Base-by-base conservation (phyloP, 1,140 invertebrate genomes). In the Aphis gossypii region DNA sequence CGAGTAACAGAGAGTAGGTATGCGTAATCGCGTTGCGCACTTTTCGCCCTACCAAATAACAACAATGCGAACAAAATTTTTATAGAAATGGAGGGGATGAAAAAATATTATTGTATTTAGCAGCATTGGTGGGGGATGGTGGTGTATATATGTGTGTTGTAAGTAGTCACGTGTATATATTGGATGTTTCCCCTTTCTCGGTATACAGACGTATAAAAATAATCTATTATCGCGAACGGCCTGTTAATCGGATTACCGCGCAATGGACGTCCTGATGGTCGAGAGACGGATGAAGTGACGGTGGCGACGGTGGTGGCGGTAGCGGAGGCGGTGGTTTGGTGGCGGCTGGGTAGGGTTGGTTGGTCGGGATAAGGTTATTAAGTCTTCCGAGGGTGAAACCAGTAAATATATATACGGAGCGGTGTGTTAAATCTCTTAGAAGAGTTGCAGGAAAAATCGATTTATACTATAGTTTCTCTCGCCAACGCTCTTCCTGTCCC, bases 351-450 rank as follows among this genome's bases (percentile, higher is more conserved):
- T n/a, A n/a, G 30, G 60, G 60, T 76, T 7, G 30, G 30, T 76
- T 4, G 60, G 9, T 60, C 9, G 30, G 44, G 41, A 46, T 46
- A 46, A 86, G 84, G 84, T 86, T 86, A 86, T 86, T 86, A 86
- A 86, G 84, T 88, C 46, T 51, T 88, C 30, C 6, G 46, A 88
- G 86, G 86, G 86, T 35, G 86, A 88, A 51, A 88, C 46, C 86
- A 35, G 86, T 88, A 51, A 88, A 41, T 76, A n/a, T 76, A 51
- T 88, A 51, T 51, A 46, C 86, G 86, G 38, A 41, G 9, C 46
- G 84, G 84, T 8, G 86, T 88, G 86, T 88, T 88, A 88, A 88
- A 88, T 88, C 86, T 88, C 86, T 88, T 23, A 88, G 86, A 88
- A 88, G 48, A 88, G 86, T 76, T n/a, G 30, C 46, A 20, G n/a